Conservation (phyloP, 2,888 invertebrate species). For the Cetonia aurata region DNA sequence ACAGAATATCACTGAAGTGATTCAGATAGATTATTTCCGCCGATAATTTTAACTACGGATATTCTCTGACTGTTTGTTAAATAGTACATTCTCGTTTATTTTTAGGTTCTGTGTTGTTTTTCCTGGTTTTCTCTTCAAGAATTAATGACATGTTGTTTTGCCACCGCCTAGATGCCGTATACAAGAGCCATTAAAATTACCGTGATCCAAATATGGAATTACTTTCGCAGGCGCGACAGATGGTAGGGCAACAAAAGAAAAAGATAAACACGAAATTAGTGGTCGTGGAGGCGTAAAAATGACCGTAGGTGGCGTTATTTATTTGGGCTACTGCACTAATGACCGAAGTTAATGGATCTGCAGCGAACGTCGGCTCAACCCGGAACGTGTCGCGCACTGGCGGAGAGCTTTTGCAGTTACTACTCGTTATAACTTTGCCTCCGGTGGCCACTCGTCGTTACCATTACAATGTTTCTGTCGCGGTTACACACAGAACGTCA, state of each 20-base stretch:
- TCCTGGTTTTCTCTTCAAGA: no score
- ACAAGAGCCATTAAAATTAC: conserved; percentile 2
- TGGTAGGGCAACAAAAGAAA: conserved; percentile 5
- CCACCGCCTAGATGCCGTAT: background rate
- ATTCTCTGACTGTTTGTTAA: no score
- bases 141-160: no score
- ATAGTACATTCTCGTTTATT: no score
- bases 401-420: conserved; percentile 40
- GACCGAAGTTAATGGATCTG: conserved; percentile 49
- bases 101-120: no score
- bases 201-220: conserved; percentile 10
- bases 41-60: no score
- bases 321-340: conserved; percentile 48
- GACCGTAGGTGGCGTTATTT: conserved; percentile 42
- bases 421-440: conserved; percentile 42
- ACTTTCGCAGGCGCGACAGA: conserved; percentile 13
- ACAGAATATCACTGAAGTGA: no score
- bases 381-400: conserved; percentile 40
- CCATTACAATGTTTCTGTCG: conserved; percentile 40
- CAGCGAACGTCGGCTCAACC: conserved; percentile 36
- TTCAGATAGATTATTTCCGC: no score
- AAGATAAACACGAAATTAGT: conserved; percentile 29
- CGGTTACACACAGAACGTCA: conserved; percentile 38
- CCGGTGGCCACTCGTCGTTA: conserved; percentile 36
- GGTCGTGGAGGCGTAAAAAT: conserved; percentile 34